phyloP scores from a whole-genome alignment of 2,113 vertebrate genomes.

The Cyprinodon brontotheroides region DNA sequence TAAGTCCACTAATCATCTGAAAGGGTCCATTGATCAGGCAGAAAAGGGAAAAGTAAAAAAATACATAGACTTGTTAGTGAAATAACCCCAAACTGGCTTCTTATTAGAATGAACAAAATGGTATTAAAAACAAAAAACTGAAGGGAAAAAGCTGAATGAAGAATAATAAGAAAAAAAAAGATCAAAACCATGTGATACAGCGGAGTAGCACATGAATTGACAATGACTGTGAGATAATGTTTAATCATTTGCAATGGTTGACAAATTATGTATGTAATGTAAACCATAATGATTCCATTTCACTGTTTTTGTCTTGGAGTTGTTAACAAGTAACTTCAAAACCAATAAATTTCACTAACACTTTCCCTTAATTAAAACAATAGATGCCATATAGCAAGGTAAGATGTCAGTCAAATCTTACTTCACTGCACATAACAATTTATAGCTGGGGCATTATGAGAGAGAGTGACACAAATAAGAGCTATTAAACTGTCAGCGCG shows the following conservation, averaged over 20 bases:
- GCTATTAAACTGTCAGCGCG: constrained; percentile 89
- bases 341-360: constrained; percentile 91
- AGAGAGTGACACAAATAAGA: constrained; percentile 92
- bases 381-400: constrained; percentile 90
- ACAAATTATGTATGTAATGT: constrained; percentile 79
- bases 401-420: constrained; percentile 89
- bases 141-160: background rate
- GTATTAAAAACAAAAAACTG: constrained; percentile 9
- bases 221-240: constrained; percentile 64
- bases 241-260: constrained; percentile 72
- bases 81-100: constrained; percentile 37
- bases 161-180: background rate
- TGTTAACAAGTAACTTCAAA: constrained; percentile 88
- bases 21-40: constrained; percentile 61
- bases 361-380: constrained; percentile 98
- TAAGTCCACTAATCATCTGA: constrained; percentile 60
- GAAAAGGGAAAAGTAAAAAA: constrained; percentile 54
- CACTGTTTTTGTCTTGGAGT: constrained; percentile 63
- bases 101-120: constrained; percentile 27
- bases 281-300: constrained; percentile 72
- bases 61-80: constrained; percentile 37
- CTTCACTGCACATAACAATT: constrained; percentile 86
- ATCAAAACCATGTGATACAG: background rate
- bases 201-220: constrained; percentile 56
- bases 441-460: constrained; percentile 86